A percentile compares a stretch with the other conserved stretches of the same genome.
phyloP scores from a whole-genome alignment of 2,113 vertebrate genomes.

The Alosa alosa region DNA sequence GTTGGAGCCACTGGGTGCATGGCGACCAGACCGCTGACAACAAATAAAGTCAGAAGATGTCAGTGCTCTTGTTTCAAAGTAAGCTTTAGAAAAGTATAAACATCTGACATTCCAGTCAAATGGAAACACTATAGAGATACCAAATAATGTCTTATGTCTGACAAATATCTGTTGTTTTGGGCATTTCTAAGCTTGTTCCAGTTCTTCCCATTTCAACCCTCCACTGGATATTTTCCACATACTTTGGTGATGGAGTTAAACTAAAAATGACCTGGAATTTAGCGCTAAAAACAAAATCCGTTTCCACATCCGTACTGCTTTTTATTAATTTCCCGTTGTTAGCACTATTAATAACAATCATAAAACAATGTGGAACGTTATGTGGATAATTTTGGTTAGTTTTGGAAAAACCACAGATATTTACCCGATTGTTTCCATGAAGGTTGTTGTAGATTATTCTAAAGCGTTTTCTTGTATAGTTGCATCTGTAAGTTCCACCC shows the following conservation, averaged over 20 bases:
- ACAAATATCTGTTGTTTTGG: background rate
- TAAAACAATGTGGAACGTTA: background rate
- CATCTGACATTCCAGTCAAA: background rate
- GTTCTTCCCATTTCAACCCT: background rate
- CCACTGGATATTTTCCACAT: background rate
- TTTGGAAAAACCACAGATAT: slow-evolving; percentile 24
- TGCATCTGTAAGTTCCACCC: slow-evolving; percentile 97
- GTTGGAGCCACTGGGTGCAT: slow-evolving; percentile 79
- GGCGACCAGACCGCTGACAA: slow-evolving; percentile 84
- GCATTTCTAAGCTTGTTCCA: background rate
- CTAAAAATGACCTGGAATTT: background rate
- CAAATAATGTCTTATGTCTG: background rate
- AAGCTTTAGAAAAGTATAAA: background rate
- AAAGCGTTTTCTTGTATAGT: slow-evolving; percentile 95
- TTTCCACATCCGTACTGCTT: background rate
- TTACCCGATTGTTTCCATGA: slow-evolving; percentile 88
- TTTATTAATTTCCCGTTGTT: background rate
- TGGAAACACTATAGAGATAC: background rate
- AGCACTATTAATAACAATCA: background rate
- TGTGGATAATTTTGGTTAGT: background rate
- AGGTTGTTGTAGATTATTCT: slow-evolving; percentile 96
- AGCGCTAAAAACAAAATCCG: background rate
- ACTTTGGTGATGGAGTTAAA: background rate
- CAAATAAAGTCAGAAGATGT: background rate
- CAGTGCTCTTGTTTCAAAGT: background rate